Evolutionary conservation across 1,140 invertebrate species (phyloP).

Genomic region (Papilio dardanus): DNA sequence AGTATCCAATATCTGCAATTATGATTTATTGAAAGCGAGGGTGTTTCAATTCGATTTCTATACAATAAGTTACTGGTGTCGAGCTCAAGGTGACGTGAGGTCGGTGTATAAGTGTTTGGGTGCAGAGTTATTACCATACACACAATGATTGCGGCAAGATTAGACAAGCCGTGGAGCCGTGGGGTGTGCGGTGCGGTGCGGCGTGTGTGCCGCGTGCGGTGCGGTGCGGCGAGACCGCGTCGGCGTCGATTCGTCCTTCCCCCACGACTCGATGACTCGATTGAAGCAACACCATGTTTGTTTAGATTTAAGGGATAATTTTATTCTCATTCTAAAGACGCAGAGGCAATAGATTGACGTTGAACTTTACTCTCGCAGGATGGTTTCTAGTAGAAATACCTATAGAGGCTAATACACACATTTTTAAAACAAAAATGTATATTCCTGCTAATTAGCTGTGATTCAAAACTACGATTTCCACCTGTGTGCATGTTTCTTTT

Average conservation of each 20-base stretch:
- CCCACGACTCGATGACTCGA: constrained; percentile 59
- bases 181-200: constrained; percentile 56
- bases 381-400: too few species aligned
- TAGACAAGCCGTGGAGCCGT: constrained; percentile 49
- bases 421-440: too few species aligned
- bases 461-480: too few species aligned
- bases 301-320: not conserved
- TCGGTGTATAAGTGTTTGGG: constrained; percentile 22
- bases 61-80: not conserved
- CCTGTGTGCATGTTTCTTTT: too few species aligned
- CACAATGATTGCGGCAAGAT: constrained; percentile 48
- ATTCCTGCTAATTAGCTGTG: too few species aligned
- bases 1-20: not conserved
- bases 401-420: too few species aligned
- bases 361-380: too few species aligned
- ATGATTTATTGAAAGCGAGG: not conserved
- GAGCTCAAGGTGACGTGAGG: constrained; percentile 10
- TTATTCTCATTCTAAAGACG: not conserved
- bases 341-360: too few species aligned
- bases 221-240: constrained; percentile 17
- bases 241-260: constrained; percentile 56
- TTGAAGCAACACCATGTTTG: not conserved
- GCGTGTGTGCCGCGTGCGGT: constrained; percentile 47
- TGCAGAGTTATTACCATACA: constrained; percentile 10
- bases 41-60: not conserved